phyloP scores from a whole-genome alignment of 2,888 invertebrate species.

The Chrysolina americana region DNA sequence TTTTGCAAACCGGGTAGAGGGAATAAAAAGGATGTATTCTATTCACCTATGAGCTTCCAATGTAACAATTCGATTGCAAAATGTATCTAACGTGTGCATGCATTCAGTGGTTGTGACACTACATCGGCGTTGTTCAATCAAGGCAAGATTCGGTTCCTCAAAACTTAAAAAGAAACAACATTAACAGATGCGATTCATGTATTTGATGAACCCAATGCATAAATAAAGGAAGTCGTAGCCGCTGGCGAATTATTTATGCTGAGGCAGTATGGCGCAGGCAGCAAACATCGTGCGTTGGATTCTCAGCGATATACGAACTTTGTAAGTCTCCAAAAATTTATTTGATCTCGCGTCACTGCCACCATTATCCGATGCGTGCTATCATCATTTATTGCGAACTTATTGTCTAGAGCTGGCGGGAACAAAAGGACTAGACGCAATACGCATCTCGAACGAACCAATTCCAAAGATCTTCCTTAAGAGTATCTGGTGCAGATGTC shows the following conservation, averaged over 20 bases:
- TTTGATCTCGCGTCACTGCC: neutral
- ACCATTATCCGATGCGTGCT: neutral
- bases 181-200: neutral
- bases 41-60: neutral
- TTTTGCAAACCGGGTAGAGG: constrained; percentile 30
- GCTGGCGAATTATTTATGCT: no score
- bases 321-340: neutral
- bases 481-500: no score
- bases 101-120: neutral
- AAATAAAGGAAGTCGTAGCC: neutral
- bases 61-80: neutral
- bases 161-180: neutral
- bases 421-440: no score
- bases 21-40: constrained; percentile 19
- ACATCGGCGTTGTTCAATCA: neutral
- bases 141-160: no score
- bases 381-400: neutral
- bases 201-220: neutral
- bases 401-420: neutral
- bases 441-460: no score
- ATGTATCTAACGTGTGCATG: neutral
- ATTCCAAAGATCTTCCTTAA: no score
- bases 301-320: neutral
- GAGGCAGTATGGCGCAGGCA: no score
- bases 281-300: neutral